Conservation (phyloP, 2,888 invertebrate genomes). For the Merodon equestris region DNA sequence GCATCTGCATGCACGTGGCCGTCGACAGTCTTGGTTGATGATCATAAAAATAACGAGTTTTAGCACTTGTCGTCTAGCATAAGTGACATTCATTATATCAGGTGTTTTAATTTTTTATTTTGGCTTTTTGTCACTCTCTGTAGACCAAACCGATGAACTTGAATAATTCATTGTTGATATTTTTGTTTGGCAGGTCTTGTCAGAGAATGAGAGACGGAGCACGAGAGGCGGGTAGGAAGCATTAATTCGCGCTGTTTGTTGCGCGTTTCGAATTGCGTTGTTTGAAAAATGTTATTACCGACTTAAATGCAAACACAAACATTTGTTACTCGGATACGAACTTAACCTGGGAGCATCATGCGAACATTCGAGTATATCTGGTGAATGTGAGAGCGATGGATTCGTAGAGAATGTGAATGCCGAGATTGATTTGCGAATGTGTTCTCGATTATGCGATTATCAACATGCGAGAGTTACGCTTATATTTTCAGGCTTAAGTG, state of each 20-base stretch:
- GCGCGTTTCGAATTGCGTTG: slow-evolving; percentile 46
- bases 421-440: too few species aligned
- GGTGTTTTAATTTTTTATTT: slow-evolving; percentile 6
- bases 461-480: too few species aligned
- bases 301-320: slow-evolving; percentile 30
- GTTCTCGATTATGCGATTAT: too few species aligned
- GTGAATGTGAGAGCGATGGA: too few species aligned
- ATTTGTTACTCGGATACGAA: slow-evolving; percentile 32
- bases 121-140: slow-evolving; percentile 4
- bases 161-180: slow-evolving; percentile 47
- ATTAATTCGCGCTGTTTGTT: background rate
- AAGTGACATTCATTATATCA: slow-evolving; percentile 18
- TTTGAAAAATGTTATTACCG: slow-evolving; percentile 33
- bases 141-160: slow-evolving; percentile 12
- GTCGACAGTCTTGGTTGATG: slow-evolving; percentile 24
- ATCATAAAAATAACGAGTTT: slow-evolving; percentile 48
- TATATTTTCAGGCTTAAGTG: too few species aligned
- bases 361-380: too few species aligned
- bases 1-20: slow-evolving; percentile 58
- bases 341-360: background rate
- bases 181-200: slow-evolving; percentile 35
- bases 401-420: too few species aligned
- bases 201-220: too few species aligned
- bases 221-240: too few species aligned
- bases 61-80: slow-evolving; percentile 45